These are phyloP conservation scores for Argyrosomus regius DNA, from an alignment of 2,797 vertebrate species.

Conservation along the genomic window DNA sequence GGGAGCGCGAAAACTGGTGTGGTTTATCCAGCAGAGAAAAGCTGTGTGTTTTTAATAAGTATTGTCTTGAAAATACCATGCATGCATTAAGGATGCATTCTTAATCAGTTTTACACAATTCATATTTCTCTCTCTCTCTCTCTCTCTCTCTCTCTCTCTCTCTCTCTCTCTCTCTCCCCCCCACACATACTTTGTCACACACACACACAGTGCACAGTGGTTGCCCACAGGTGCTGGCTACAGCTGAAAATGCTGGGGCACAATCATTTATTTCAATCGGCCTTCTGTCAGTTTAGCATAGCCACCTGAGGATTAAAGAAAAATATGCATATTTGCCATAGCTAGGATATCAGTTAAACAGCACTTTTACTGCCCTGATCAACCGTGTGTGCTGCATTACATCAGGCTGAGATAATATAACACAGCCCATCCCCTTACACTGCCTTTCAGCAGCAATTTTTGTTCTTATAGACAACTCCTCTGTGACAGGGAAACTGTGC, in stretches of 20 bases:
- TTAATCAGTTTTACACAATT: too few species aligned
- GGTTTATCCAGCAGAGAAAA: constrained; percentile 24
- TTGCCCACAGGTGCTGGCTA: constrained; percentile 52
- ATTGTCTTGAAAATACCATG: background rate
- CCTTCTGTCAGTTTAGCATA: constrained; percentile 72
- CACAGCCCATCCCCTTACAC: constrained; percentile 29
- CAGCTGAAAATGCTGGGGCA: constrained; percentile 52
- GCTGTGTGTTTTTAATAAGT: constrained; percentile 9
- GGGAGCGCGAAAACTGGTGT: constrained; percentile 19
- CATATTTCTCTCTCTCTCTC: background rate
- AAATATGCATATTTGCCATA: constrained; percentile 58
- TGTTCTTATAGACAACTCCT: constrained; percentile 12
- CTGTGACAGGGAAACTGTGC: constrained; percentile 27
- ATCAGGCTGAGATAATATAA: constrained; percentile 52
- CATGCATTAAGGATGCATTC: background rate
- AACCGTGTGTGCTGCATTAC: constrained; percentile 47
- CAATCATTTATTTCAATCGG: constrained; percentile 73
- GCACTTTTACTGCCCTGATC: constrained; percentile 49
- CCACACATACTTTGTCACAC: background rate
- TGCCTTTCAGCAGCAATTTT: constrained; percentile 32
- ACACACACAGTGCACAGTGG: constrained; percentile 2
- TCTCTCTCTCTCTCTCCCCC: too few species aligned
- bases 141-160: background rate
- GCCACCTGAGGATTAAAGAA: constrained; percentile 62
- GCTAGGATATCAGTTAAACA: constrained; percentile 52